Evolutionary conservation across 2,113 vertebrate genomes (phyloP).

Genomic region (Microtus pennsylvanicus): DNA sequence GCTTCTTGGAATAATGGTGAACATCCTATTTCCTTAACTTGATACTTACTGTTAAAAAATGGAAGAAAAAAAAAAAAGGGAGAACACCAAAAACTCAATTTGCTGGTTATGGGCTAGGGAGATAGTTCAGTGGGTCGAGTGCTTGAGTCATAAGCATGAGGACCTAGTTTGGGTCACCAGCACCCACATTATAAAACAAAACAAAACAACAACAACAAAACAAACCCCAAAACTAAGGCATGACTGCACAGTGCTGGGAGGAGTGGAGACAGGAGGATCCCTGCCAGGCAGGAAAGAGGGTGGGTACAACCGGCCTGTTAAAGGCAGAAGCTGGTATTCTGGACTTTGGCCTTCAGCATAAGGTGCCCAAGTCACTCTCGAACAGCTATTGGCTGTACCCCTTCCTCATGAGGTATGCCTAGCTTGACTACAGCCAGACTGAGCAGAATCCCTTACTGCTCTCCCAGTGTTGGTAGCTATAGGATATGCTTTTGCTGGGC

Average conservation of each 20-base stretch:
- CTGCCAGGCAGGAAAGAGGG: neutral
- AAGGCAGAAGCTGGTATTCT: neutral
- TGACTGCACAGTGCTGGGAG: neutral
- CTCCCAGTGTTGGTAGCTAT: neutral
- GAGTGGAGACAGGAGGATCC: neutral
- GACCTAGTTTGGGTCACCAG: neutral
- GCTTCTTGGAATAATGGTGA: neutral
- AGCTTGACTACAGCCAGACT: neutral
- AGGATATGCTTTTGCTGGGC: neutral
- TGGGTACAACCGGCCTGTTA: neutral
- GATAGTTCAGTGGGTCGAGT: neutral
- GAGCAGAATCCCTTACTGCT: neutral
- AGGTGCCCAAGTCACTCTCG: neutral
- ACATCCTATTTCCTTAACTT: slow-evolving; percentile 23
- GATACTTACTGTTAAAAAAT: neutral
- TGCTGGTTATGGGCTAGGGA: neutral
- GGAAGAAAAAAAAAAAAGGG: neutral
- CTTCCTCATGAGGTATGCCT: neutral
- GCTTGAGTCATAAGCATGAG: neutral
- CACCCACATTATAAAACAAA: neutral
- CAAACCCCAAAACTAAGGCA: neutral
- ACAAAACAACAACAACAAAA: neutral
- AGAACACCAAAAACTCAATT: neutral
- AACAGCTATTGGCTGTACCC: neutral
- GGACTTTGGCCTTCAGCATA: neutral